Evolutionary conservation across 2,797 vertebrate genomes (phyloP), one percentile per base, ranked within the genome.

Genomic region (Spea hammondii): DNA sequence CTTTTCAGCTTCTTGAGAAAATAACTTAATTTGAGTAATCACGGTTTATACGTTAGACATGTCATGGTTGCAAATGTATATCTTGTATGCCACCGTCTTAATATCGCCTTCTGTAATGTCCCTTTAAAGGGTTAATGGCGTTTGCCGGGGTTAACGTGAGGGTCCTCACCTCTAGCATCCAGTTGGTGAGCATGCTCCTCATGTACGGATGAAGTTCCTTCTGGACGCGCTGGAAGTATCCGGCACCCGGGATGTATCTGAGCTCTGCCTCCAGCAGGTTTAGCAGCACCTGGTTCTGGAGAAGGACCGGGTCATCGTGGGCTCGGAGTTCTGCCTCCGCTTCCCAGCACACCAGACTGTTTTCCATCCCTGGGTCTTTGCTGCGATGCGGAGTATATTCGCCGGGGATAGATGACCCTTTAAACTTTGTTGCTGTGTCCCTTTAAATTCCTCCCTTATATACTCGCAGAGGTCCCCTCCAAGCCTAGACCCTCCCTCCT

Each of bases 161-260:
- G 17, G 9, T 0, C 12, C 76, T 51, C 51, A 84, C 83, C 83
- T 84, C 79, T 7, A 84, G 47, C 77, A 84, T 79, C 83, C 83
- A 84, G 60, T 66, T 74, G 13, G 77, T 82, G 4, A 84, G 74
- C 74, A 60, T 79, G n/a, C 57, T 79, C 65, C 83, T 79, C 83
- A 84, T 84, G 68, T 79, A 73, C 6, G 83, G 83, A 32, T 77
- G 66, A 11, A 84, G 54, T 45, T 82, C 80, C 32, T 12, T 77
- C 77, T 84, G 83, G 1, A 84, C 57, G 57, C 74, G 66, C 3
- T 65, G 51, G 60, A 82, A 74, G 14, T 79, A 67, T 0, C 65
- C 45, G 53, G 73, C 13, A 5, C 57, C 73, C 5, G 83, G 77
- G 12, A 70, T 65, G 64, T 82, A 84, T 5, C 53, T 76, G 9